Percentiles rank a stretch among this genome's conserved stretches.
Conservation (phyloP, 1,140 invertebrate species). For the Lucilia cuprina region DNA sequence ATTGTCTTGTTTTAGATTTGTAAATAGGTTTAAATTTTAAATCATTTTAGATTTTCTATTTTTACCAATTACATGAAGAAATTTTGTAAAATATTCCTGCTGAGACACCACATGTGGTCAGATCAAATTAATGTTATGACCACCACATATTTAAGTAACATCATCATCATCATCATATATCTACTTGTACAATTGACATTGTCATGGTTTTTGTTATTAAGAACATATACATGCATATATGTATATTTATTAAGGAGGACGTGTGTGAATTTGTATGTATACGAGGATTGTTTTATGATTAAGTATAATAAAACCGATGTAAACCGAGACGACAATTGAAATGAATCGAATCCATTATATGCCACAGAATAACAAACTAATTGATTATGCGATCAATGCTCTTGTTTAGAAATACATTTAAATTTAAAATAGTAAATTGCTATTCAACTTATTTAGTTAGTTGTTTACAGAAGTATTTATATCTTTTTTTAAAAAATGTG, state of each 20-base stretch:
- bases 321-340: too few species aligned
- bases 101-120: constrained; percentile 28
- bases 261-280: background rate
- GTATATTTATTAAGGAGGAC: background rate
- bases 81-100: constrained; percentile 10
- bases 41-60: background rate
- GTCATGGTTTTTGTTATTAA: background rate
- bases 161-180: background rate
- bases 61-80: background rate
- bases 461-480: too few species aligned
- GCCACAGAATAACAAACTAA: too few species aligned
- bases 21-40: background rate
- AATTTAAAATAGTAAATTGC: too few species aligned
- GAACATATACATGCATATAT: background rate
- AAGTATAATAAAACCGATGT: too few species aligned
- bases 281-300: background rate
- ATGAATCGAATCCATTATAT: too few species aligned
- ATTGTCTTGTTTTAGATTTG: background rate
- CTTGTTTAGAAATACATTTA: too few species aligned
- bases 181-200: background rate
- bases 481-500: too few species aligned
- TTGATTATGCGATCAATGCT: too few species aligned
- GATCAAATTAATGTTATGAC: constrained; percentile 6
- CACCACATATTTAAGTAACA: constrained; percentile 18
- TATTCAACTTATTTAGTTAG: too few species aligned